Evolutionary conservation across 2,113 vertebrate genomes (phyloP).

Genomic region (Proteles cristata): DNA sequence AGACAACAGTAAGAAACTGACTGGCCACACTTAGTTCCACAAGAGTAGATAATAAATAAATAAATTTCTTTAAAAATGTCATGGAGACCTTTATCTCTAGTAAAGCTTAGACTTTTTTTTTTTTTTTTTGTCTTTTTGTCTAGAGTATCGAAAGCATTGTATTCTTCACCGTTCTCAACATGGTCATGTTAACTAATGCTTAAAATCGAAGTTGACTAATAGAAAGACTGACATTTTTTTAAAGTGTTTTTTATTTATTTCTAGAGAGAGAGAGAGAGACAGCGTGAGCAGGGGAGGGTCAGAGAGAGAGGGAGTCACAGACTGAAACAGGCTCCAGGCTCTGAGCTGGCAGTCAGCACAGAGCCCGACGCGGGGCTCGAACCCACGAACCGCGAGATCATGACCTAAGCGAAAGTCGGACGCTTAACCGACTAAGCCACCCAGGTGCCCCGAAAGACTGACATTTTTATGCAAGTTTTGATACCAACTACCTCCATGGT

Average conservation of each 20-base stretch:
- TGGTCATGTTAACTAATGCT: background rate
- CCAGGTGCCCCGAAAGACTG: too few species aligned
- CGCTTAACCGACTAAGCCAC: too few species aligned
- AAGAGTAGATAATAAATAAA: background rate
- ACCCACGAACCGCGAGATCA: too few species aligned
- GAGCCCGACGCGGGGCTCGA: too few species aligned
- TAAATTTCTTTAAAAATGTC: background rate
- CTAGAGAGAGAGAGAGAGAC: too few species aligned
- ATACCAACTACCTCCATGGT: background rate
- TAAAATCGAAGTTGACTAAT: background rate
- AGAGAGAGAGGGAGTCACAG: too few species aligned
- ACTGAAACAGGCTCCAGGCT: too few species aligned
- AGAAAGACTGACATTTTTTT: background rate
- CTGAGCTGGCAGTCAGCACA: too few species aligned
- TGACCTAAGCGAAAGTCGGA: too few species aligned
- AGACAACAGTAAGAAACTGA: background rate
- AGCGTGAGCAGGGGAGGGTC: too few species aligned
- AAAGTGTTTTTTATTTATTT: too few species aligned
- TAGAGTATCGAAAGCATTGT: background rate
- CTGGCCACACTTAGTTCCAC: background rate
- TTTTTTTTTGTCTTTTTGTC: background rate
- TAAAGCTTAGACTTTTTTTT: background rate
- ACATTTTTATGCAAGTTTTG: background rate
- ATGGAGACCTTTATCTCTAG: background rate
- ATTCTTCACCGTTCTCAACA: background rate